Percentiles rank a stretch among this genome's conserved stretches.
Conservation (phyloP, 1,140 invertebrate genomes). For the Drosophila nebulosa region DNA sequence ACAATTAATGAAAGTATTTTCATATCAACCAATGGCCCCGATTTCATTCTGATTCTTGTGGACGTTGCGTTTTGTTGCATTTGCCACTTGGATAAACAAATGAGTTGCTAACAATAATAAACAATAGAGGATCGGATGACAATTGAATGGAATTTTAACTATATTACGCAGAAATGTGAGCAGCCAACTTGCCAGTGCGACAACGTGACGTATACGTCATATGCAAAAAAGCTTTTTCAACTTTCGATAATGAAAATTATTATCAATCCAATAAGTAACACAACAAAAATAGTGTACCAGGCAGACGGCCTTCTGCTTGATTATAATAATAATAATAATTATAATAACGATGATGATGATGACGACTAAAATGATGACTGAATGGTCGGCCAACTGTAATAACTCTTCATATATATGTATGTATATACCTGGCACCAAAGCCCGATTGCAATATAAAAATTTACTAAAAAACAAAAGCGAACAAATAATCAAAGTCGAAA, state of each 20-base stretch:
- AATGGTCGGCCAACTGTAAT: slow-evolving; percentile 68
- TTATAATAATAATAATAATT: slow-evolving; percentile 27
- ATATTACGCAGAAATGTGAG: slow-evolving; percentile 53
- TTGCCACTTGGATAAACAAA: slow-evolving; percentile 28
- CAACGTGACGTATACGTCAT: slow-evolving; percentile 60
- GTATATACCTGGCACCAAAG: slow-evolving; percentile 53
- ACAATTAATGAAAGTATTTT: no score
- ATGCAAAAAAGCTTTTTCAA: not conserved
- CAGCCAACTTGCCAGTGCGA: not conserved
- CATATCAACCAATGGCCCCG: no score
- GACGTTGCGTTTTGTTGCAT: not conserved
- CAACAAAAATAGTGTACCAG: slow-evolving; percentile 35
- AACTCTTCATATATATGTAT: no score
- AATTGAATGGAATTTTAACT: slow-evolving; percentile 55
- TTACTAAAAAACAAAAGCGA: slow-evolving; percentile 13
- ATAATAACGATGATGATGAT: slow-evolving; percentile 8
- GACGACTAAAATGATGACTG: slow-evolving; percentile 37
- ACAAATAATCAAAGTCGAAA: slow-evolving; percentile 41
- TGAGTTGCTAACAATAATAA: slow-evolving; percentile 11
- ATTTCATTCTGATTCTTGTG: no score
- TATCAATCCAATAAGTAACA: not conserved
- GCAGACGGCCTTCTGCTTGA: slow-evolving; percentile 19
- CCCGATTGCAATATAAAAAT: slow-evolving; percentile 35
- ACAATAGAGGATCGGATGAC: slow-evolving; percentile 38
- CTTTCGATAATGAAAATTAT: not conserved